Base-by-base conservation (phyloP, 2,113 vertebrate genomes). In the Megaleporinus macrocephalus region DNA sequence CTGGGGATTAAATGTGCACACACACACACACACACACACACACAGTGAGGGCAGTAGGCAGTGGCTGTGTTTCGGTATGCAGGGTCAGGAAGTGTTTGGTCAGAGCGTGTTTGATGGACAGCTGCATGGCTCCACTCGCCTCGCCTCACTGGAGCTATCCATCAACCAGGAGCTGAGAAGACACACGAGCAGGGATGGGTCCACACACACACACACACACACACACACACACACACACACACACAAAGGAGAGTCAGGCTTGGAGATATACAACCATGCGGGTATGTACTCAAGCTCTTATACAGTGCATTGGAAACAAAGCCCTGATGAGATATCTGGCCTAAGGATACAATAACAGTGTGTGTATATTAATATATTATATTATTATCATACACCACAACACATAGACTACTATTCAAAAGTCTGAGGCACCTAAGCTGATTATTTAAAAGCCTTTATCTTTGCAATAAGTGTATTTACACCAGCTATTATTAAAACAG, bases 61-160 rank as follows among this genome's bases (percentile, higher is more conserved):
- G 33, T 24, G 29, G 66, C 20, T 47, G 55, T 73, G 69, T 59
- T 29, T 59, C 55, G 22, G 29, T 10, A 30, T 68, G 49, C 53
- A 59, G 27, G 75, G 82, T 69, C 53, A 78, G 27, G 65, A 30
- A 41, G 41, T 30, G 63, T 49, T 51, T 72, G 57, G 66, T 36
- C 57, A 26, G 63, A 22, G 44, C n/a, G 22, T 41, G 57, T 66
- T 36, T 70, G 73, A 71, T 55, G 26, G 73, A 75, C 63, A 76
- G 53, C 41, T 18, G 22, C 78, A 47, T 26, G 36, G 47, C 73
- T 47, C 15, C 62, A 53, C 73, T 75, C 33, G 55, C 36, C 57
- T 61, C 30, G 73, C 65, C 49, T 80, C 83, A 44, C 65, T 70
- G 71, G 44, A 69, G 78, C 78, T 44, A 63, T 73, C 81, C 55